Evolutionary conservation across 2,888 invertebrate genomes (phyloP).

Genomic region (Athalia rosae): DNA sequence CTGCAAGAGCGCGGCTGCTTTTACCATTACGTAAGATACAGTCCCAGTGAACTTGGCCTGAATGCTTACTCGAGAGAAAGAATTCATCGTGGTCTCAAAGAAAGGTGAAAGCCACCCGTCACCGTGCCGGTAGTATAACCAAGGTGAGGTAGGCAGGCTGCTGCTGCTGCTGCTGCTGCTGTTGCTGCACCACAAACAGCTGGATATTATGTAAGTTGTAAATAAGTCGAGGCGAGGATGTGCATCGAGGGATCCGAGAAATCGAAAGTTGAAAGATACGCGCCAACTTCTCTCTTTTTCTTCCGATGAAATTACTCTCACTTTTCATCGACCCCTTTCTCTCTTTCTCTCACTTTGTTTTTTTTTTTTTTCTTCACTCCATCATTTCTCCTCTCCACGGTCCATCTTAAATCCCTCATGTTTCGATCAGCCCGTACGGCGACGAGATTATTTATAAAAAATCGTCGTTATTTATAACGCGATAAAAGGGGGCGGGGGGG

Average conservation of each 20-base stretch:
- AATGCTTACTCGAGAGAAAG: slow-evolving; percentile 59
- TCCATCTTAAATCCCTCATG: background rate
- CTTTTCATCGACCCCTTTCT: background rate
- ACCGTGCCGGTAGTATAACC: background rate
- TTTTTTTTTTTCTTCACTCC: slow-evolving; percentile 6
- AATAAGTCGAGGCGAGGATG: slow-evolving; percentile 17
- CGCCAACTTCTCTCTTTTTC: background rate
- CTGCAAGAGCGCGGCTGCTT: background rate
- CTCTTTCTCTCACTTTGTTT: background rate
- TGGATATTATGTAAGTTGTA: slow-evolving; percentile 26
- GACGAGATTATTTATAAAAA: background rate
- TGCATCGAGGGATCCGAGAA: slow-evolving; percentile 21
- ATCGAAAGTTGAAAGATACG: slow-evolving; percentile 27
- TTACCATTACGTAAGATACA: slow-evolving; percentile 24
- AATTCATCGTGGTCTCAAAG: slow-evolving; percentile 52
- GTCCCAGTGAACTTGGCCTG: slow-evolving; percentile 61
- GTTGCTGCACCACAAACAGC: too few species aligned
- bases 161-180: background rate
- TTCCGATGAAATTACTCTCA: slow-evolving; percentile 31
- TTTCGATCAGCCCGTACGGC: background rate
- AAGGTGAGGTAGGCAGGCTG: slow-evolving; percentile 36
- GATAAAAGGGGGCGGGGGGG: too few species aligned
- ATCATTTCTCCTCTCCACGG: background rate
- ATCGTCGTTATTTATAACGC: background rate
- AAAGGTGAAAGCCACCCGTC: slow-evolving; percentile 58